phyloP scores from a whole-genome alignment of 1,140 invertebrate genomes.

The Hypothenemus hampei region DNA sequence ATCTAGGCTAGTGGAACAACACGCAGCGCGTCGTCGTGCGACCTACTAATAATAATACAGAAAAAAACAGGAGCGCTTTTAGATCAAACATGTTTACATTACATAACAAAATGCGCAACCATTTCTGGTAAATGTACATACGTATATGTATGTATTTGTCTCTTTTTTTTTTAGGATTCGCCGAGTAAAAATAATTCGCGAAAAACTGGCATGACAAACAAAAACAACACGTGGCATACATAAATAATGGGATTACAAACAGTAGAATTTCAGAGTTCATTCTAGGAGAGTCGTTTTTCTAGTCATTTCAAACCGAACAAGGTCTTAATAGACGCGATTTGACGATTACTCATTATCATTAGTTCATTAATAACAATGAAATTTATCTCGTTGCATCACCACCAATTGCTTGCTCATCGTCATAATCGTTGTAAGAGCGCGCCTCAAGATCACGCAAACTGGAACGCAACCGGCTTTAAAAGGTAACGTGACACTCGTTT shows the following conservation, averaged over 20 bases:
- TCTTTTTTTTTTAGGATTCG: too few relatives aligned
- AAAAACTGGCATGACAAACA: conserved; percentile 15
- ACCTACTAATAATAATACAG: conserved; percentile 26
- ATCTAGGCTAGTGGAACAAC: conserved; percentile 29
- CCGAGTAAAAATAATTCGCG: conserved; percentile 12
- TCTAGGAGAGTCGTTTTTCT: not conserved
- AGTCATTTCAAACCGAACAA: not conserved
- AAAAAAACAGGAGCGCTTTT: too few relatives aligned
- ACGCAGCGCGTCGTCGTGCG: conserved; percentile 22
- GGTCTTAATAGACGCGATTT: not conserved
- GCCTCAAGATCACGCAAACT: not conserved
- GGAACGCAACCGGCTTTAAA: conserved; percentile 12
- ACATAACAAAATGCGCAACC: conserved; percentile 26
- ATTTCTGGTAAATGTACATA: conserved; percentile 1
- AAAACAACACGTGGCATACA: conserved; percentile 12
- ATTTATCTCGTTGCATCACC: conserved; percentile 18
- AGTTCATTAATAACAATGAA: conserved; percentile 19
- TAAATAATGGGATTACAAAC: conserved; percentile 1
- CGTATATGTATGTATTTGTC: too few relatives aligned
- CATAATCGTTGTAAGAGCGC: not conserved
- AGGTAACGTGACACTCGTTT: conserved; percentile 12
- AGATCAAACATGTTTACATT: conserved; percentile 11
- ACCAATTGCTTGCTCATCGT: conserved; percentile 9
- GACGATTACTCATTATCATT: conserved; percentile 19
- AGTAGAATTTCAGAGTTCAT: too few relatives aligned